Evolutionary conservation across 2,888 invertebrate species (phyloP).

Genomic region (Phengaris alcon): DNA sequence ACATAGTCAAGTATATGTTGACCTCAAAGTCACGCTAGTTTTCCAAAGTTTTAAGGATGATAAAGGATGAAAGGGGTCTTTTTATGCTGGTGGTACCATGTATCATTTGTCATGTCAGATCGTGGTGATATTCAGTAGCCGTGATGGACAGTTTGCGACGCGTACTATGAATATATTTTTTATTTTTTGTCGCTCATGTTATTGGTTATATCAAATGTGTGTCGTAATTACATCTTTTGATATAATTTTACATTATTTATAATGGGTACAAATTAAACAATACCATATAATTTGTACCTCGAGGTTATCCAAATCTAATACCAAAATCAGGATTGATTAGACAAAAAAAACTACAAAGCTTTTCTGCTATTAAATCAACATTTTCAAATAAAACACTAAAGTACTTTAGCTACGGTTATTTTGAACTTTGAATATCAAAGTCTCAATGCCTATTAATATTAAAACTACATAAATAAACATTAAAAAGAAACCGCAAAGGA

Average conservation of each 20-base stretch:
- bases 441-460: conserved; percentile 52
- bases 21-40: background rate
- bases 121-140: conserved; percentile 61
- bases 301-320: background rate
- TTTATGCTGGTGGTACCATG: conserved; percentile 45
- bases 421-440: conserved; percentile 26
- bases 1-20: conserved; percentile 46
- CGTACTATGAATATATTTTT: conserved; percentile 65
- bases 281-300: no score
- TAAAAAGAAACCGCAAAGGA: conserved; percentile 60
- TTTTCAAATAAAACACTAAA: background rate
- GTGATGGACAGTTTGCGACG: conserved; percentile 70
- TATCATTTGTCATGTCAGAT: conserved; percentile 76
- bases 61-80: conserved; percentile 3
- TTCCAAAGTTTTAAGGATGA: background rate
- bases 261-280: background rate
- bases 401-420: background rate
- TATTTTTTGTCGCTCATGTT: conserved; percentile 36
- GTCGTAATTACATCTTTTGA: background rate
- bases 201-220: conserved; percentile 18
- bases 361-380: background rate
- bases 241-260: background rate
- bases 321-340: background rate
- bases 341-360: background rate
- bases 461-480: conserved; percentile 65